A percentile compares a stretch with the other conserved stretches of the same genome.
These are phyloP conservation scores for Tursiops truncatus DNA, from an alignment of 2,113 vertebrate genomes.

Conservation along the genomic window DNA sequence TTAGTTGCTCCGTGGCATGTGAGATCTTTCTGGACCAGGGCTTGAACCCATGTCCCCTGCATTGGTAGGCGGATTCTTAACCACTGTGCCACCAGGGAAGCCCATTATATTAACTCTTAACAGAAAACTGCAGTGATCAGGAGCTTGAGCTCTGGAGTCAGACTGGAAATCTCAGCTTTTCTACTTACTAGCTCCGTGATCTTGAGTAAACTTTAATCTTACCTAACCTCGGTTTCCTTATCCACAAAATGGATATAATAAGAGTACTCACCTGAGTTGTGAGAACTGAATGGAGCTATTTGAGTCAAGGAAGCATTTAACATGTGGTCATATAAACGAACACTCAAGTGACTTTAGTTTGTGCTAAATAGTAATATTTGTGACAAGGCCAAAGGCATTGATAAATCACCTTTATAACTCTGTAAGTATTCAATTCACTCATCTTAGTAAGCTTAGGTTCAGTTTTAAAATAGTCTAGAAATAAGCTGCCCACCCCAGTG, in stretches of 20 bases:
- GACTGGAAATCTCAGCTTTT: background rate
- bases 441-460: background rate
- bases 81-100: too few species aligned
- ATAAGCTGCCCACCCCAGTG: background rate
- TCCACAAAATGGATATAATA: background rate
- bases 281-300: background rate
- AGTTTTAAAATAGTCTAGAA: constrained; percentile 1
- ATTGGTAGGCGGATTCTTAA: too few species aligned
- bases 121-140: background rate
- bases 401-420: constrained; percentile 18
- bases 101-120: background rate
- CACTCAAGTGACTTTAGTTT: background rate
- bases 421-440: background rate
- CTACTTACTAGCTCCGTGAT: background rate
- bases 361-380: constrained; percentile 1
- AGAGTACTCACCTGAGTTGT: background rate
- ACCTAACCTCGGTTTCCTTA: background rate
- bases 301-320: background rate
- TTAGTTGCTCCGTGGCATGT: too few species aligned
- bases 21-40: too few species aligned
- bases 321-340: background rate
- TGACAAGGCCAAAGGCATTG: background rate
- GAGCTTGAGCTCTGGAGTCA: background rate
- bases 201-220: background rate
- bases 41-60: too few species aligned